Conservation (phyloP, 2,797 vertebrate genomes). For the Chromis chromis region DNA sequence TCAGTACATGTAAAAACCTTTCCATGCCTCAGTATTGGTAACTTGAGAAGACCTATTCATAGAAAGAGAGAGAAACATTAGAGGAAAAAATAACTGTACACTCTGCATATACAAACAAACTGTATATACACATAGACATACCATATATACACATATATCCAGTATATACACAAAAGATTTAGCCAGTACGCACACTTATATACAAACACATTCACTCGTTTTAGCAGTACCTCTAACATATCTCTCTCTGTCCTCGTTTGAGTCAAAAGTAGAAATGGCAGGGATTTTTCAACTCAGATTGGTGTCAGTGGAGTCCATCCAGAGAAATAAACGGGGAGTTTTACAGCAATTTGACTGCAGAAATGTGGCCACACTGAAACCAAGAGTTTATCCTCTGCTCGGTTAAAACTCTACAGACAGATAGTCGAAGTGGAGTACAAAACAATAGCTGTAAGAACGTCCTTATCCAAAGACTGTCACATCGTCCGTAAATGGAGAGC, state of each 20-base stretch:
- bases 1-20: conserved; percentile 74
- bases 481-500: conserved; percentile 81
- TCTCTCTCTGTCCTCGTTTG: conserved; percentile 77
- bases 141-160: conserved; percentile 84
- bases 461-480: conserved; percentile 64
- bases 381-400: conserved; percentile 66
- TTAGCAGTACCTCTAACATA: conserved; percentile 82
- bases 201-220: conserved; percentile 85
- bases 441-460: conserved; percentile 60
- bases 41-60: conserved; percentile 76
- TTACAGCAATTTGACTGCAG: conserved; percentile 63
- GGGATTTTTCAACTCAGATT: conserved; percentile 68
- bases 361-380: conserved; percentile 71
- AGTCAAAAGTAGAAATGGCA: conserved; percentile 67
- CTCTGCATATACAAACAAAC: conserved; percentile 87
- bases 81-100: conserved; percentile 86
- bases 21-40: conserved; percentile 75
- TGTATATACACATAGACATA: conserved; percentile 85
- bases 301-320: conserved; percentile 76
- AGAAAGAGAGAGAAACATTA: conserved; percentile 83
- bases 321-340: conserved; percentile 66
- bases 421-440: conserved; percentile 60
- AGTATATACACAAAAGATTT: conserved; percentile 85
- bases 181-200: conserved; percentile 79
- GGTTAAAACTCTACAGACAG: conserved; percentile 62